Percentiles rank a stretch among this genome's conserved stretches.
Evolutionary conservation across 2,797 vertebrate species (phyloP).

Genomic region (Heterohyrax brucei): DNA sequence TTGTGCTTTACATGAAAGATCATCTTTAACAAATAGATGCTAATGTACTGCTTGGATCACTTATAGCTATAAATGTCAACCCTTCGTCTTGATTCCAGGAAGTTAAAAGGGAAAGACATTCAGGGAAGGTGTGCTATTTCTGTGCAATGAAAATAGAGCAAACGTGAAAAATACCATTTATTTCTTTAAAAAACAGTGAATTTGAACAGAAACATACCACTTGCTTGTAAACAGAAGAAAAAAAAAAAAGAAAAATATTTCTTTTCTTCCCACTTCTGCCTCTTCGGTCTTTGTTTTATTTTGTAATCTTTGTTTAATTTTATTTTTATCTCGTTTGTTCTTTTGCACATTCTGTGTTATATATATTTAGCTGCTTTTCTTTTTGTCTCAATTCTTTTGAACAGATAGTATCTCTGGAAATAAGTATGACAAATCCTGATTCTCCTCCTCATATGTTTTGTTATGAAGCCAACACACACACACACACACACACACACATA

Average conservation of each 20-base stretch:
- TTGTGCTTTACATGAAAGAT: conserved; percentile 85
- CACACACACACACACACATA: neutral
- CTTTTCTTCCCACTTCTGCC: neutral
- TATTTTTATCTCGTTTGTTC: neutral
- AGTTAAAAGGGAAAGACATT: conserved; percentile 18
- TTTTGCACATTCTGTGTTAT: neutral
- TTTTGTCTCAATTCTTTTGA: conserved; percentile 1
- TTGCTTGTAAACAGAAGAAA: neutral
- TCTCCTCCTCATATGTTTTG: neutral
- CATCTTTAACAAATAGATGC: conserved; percentile 87
- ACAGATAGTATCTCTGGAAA: neutral
- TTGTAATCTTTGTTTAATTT: neutral
- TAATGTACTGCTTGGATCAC: conserved; percentile 81
- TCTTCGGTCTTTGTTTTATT: neutral
- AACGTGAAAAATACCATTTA: neutral
- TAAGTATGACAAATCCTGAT: neutral
- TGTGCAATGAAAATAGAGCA: conserved; percentile 32
- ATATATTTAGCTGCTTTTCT: neutral
- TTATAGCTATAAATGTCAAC: conserved; percentile 83
- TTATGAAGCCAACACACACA: neutral
- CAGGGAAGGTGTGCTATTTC: conserved; percentile 61
- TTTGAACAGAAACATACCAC: neutral
- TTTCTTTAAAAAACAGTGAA: conserved; percentile 42
- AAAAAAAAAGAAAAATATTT: neutral
- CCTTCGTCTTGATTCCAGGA: conserved; percentile 69